These are phyloP conservation scores for Telmatochromis sp. DNA, from an alignment of 2,113 vertebrate genomes.

Conservation along the genomic window DNA sequence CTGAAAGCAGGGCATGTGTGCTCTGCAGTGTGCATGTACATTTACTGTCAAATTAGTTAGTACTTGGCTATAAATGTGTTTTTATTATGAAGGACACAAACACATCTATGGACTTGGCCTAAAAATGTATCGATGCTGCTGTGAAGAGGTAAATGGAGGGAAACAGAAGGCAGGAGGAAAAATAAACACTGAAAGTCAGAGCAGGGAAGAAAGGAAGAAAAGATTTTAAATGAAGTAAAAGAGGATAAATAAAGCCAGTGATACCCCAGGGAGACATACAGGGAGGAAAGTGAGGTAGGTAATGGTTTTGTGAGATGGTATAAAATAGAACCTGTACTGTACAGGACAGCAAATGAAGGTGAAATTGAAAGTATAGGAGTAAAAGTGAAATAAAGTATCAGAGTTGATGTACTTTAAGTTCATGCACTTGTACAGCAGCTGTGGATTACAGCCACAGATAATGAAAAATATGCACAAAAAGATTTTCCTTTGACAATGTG, in stretches of 20 bases:
- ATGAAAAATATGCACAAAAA: not conserved
- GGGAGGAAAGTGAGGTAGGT: not conserved
- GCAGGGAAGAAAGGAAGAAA: not conserved
- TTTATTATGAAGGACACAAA: not conserved
- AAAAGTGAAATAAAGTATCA: conserved; percentile 25
- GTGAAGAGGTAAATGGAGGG: not conserved
- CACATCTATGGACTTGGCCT: not conserved
- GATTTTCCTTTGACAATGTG: not conserved
- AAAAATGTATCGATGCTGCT: not conserved
- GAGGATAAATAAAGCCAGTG: conserved; percentile 20
- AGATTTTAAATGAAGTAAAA: conserved; percentile 4
- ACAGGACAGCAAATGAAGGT: conserved; percentile 34
- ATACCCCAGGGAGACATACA: not conserved
- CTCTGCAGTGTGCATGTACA: not conserved
- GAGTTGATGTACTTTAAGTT: not conserved
- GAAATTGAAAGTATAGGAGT: conserved; percentile 34
- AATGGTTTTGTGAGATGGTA: conserved; percentile 19
- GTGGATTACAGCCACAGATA: not conserved
- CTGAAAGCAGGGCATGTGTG: not conserved
- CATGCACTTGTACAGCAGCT: not conserved
- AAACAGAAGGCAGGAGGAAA: not conserved
- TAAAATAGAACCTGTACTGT: not conserved
- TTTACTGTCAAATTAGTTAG: not conserved
- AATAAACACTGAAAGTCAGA: not conserved
- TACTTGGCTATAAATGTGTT: not conserved